A percentile compares a stretch with the other conserved stretches of the same genome.
Conservation (phyloP, 2,888 invertebrate genomes). For the Tenthredo amoena region DNA sequence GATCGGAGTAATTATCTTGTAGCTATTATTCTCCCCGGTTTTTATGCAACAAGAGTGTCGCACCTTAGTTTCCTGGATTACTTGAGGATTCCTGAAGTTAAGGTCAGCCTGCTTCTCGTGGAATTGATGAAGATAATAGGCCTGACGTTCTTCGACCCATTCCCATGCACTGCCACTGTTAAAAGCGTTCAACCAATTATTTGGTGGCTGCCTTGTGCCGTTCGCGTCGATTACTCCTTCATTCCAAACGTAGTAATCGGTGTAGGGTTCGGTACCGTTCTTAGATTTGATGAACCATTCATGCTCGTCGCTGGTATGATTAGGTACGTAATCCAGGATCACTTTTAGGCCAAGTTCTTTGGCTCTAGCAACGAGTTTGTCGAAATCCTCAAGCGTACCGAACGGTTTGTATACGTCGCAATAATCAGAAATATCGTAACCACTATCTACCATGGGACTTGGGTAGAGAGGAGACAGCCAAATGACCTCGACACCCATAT, state of each 20-base stretch:
- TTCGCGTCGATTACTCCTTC: constrained; percentile 45
- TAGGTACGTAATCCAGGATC: constrained; percentile 68
- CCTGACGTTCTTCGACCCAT: constrained; percentile 42
- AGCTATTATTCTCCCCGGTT: not conserved
- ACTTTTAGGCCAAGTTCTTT: constrained; percentile 62
- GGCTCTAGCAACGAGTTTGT: constrained; percentile 62
- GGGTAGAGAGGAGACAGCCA: constrained; percentile 80
- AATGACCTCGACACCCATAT: constrained; percentile 77
- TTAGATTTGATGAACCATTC: constrained; percentile 79
- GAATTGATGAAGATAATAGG: constrained; percentile 48
- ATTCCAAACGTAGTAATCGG: constrained; percentile 79
- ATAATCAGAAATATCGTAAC: constrained; percentile 80
- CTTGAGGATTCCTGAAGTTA: constrained; percentile 20
- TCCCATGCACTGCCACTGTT: constrained; percentile 39
- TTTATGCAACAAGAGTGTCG: not conserved
- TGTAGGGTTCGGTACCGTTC: constrained; percentile 70
- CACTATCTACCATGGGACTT: constrained; percentile 80
- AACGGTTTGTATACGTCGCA: constrained; percentile 78
- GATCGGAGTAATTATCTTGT: not conserved
- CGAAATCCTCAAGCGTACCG: constrained; percentile 79
- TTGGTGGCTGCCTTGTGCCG: constrained; percentile 6
- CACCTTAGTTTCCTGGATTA: constrained; percentile 13
- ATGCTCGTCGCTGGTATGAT: constrained; percentile 77
- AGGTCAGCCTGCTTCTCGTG: constrained; percentile 11
- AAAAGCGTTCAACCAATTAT: constrained; percentile 37